phyloP scores from a whole-genome alignment of 2,113 vertebrate species.

The Rhegmatorhina hoffmannsi region DNA sequence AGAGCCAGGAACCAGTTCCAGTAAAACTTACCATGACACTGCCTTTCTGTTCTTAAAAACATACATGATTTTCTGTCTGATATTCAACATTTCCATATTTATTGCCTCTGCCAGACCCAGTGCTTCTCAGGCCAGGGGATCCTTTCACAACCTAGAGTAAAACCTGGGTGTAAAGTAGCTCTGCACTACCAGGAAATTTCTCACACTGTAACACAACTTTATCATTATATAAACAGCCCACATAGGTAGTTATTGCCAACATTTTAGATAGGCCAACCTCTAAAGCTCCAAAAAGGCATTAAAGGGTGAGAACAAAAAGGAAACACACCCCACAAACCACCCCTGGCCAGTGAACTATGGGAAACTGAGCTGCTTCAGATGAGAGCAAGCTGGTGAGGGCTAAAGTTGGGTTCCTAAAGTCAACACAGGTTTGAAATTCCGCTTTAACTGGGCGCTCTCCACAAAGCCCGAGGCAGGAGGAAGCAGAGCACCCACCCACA shows the following conservation, averaged over 20 bases:
- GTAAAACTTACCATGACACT: not conserved
- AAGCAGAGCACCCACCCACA: conserved; percentile 26
- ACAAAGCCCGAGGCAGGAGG: conserved; percentile 10
- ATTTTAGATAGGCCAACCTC: not conserved
- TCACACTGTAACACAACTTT: not conserved
- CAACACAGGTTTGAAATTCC: conserved; percentile 44
- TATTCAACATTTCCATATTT: not conserved
- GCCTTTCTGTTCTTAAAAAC: not conserved
- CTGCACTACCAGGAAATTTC: not conserved
- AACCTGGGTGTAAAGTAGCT: not conserved
- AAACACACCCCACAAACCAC: conserved; percentile 8
- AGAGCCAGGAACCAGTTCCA: not conserved
- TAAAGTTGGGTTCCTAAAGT: conserved; percentile 31
- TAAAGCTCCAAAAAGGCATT: not conserved
- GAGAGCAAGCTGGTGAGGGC: not conserved
- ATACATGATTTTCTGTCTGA: not conserved
- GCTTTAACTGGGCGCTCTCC: not conserved
- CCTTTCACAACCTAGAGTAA: not conserved
- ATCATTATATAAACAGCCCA: conserved; percentile 15
- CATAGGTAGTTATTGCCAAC: not conserved
- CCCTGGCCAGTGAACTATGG: not conserved
- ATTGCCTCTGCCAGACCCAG: not conserved
- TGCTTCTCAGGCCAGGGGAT: not conserved
- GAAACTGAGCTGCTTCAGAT: not conserved
- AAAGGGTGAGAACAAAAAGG: not conserved